These are phyloP conservation scores for Pangasius sanitwongsei DNA, from an alignment of 2,797 vertebrate species.

Conservation along the genomic window DNA sequence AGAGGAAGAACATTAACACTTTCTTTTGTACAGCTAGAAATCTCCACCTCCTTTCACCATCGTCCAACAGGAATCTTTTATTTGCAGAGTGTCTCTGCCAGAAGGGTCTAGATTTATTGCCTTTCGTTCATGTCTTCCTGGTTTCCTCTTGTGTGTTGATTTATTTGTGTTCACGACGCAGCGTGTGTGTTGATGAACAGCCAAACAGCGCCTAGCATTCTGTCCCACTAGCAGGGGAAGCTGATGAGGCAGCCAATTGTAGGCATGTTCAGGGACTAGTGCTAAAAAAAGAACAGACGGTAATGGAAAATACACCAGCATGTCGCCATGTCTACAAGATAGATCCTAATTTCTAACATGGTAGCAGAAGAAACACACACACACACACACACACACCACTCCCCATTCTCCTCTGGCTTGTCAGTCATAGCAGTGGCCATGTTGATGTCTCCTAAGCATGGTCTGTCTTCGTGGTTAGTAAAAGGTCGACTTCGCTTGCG, in stretches of 20 bases:
- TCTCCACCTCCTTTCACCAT: background rate
- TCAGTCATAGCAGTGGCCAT: constrained; percentile 30
- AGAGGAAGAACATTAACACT: background rate
- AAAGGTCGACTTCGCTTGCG: constrained; percentile 38
- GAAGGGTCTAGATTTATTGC: background rate
- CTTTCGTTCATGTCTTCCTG: background rate
- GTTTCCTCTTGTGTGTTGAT: constrained; percentile 18
- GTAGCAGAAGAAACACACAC: background rate
- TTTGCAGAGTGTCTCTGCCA: background rate
- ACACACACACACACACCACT: constrained; percentile 8
- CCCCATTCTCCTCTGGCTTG: constrained; percentile 6
- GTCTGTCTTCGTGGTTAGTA: background rate
- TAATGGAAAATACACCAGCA: constrained; percentile 35
- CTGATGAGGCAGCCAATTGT: constrained; percentile 55
- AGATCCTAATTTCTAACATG: background rate
- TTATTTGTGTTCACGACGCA: constrained; percentile 44
- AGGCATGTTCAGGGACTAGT: constrained; percentile 36
- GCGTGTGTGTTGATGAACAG: constrained; percentile 48
- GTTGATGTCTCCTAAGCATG: constrained; percentile 18
- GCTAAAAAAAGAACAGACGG: constrained; percentile 35
- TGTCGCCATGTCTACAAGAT: constrained; percentile 6
- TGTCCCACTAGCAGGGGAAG: constrained; percentile 50
- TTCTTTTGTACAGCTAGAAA: background rate
- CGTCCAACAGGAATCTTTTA: too few species aligned
- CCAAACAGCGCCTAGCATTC: constrained; percentile 45